Percentiles rank a stretch among this genome's conserved stretches.
phyloP scores from a whole-genome alignment of 2,888 invertebrate species.

The Spatulosminthurus flaviceps region DNA sequence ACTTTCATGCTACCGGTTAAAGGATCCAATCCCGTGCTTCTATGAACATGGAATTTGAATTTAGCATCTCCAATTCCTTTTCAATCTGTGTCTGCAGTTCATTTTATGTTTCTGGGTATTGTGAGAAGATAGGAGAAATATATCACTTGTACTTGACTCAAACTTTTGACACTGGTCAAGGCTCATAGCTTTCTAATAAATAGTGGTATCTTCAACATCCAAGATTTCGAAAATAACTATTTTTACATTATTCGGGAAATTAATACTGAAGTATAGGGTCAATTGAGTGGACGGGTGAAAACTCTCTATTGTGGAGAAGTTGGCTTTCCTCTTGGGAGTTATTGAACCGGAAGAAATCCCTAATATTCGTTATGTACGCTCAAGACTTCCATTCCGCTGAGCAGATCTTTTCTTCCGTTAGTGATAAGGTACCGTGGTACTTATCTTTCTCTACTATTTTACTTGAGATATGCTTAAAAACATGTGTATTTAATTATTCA shows the following conservation, averaged over 20 bases:
- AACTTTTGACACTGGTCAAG: too few species aligned
- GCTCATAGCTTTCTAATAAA: too few species aligned
- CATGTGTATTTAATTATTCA: neutral
- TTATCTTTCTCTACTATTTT: neutral
- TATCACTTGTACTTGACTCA: too few species aligned
- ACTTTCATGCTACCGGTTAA: too few species aligned
- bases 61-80: too few species aligned
- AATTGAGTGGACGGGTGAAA: constrained; percentile 56
- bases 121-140: too few species aligned
- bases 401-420: constrained; percentile 7
- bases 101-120: too few species aligned
- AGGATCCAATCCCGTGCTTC: too few species aligned
- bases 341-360: constrained; percentile 22
- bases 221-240: constrained; percentile 62
- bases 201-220: too few species aligned
- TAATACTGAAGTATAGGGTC: constrained; percentile 51
- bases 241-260: constrained; percentile 58
- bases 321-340: constrained; percentile 38
- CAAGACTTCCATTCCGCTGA: constrained; percentile 35
- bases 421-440: constrained; percentile 23
- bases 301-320: too few species aligned
- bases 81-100: too few species aligned
- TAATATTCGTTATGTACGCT: constrained; percentile 10
- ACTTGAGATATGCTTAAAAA: neutral
- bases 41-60: too few species aligned